Conservation (phyloP, 2,888 invertebrate species). For the Athalia circularis region DNA sequence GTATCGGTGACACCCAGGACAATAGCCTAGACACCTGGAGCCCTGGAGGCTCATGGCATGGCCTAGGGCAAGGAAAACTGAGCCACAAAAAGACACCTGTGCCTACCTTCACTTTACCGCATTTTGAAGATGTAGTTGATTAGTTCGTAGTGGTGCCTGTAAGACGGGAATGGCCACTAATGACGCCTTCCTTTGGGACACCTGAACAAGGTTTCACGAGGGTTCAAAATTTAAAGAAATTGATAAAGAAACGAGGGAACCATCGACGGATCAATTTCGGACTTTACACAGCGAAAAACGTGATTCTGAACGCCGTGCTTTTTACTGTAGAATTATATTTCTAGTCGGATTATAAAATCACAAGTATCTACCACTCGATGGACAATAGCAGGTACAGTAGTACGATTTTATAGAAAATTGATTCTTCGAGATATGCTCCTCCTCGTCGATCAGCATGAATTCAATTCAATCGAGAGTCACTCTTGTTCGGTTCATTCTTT, state of each 20-base stretch:
- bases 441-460: background rate
- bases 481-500: slow-evolving; percentile 13
- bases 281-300: background rate
- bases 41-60: slow-evolving; percentile 36
- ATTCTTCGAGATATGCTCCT: background rate
- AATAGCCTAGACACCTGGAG: slow-evolving; percentile 62
- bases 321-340: background rate
- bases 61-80: slow-evolving; percentile 16
- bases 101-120: slow-evolving; percentile 1
- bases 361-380: slow-evolving; percentile 15
- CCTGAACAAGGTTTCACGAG: slow-evolving; percentile 24
- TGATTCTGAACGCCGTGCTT: background rate
- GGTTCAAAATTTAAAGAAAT: too few relatives aligned
- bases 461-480: background rate
- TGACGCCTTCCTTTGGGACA: slow-evolving; percentile 24
- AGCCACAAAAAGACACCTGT: slow-evolving; percentile 28
- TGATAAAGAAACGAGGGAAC: too few relatives aligned
- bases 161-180: slow-evolving; percentile 25
- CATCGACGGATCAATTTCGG: background rate
- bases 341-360: background rate
- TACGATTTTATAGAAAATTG: slow-evolving; percentile 22
- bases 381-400: slow-evolving; percentile 7
- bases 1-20: slow-evolving; percentile 65
- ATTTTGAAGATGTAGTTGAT: slow-evolving; percentile 21
- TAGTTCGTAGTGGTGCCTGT: background rate